Base-by-base conservation (phyloP, 2,888 invertebrate genomes). In the Chorisops tibialis region DNA sequence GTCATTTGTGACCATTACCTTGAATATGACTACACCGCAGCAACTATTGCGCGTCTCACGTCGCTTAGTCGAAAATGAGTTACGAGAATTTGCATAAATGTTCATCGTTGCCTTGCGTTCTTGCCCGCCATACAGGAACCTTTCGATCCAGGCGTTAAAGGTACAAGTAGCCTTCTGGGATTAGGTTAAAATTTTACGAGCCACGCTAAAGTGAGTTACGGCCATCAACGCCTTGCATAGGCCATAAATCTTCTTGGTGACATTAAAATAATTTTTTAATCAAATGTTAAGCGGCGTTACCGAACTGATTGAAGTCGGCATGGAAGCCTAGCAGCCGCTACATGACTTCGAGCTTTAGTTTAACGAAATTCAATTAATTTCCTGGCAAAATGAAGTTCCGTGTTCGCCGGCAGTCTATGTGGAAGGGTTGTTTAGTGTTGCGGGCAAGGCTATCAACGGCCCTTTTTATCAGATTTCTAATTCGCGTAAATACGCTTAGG, bases 241-340 rank as follows among this genome's bases (percentile, higher is more conserved):
- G n/a, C 59, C 59, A 54, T 63, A 63, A 63, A 63, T 63, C 59
- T 47, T 19, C 43, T 22, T 54, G 59, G 59, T 39, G 59, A 63
- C 59, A 59, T 63, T 63, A 63, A 63, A 59, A 24, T 59, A 62
- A 63, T 63, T 63, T 63, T 63, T 63, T 59, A 63, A 63, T 63
- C 59, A 63, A 63, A 63, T 63, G 63, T 59, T 63, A 63, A 63
- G 52, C 59, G 63, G 63, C 48, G 59, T 54, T 59, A 58, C 49
- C 56, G 56, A 43, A 30, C 43, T 56, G 56, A 56, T 56, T 56
- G 56, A 56, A 43, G 56, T 59, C 41, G 14, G 52, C 51, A 30
- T 18, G 9, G n/a, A n/a, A n/a, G n/a, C n/a, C n/a, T n/a, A n/a
- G n/a, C n/a, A n/a, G 38, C 35, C 38, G 22, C 56, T 18, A 56